A percentile compares a stretch with the other conserved stretches of the same genome.
Evolutionary conservation across 2,113 vertebrate species (phyloP).

Genomic region (Eulacestoma nigropectus): DNA sequence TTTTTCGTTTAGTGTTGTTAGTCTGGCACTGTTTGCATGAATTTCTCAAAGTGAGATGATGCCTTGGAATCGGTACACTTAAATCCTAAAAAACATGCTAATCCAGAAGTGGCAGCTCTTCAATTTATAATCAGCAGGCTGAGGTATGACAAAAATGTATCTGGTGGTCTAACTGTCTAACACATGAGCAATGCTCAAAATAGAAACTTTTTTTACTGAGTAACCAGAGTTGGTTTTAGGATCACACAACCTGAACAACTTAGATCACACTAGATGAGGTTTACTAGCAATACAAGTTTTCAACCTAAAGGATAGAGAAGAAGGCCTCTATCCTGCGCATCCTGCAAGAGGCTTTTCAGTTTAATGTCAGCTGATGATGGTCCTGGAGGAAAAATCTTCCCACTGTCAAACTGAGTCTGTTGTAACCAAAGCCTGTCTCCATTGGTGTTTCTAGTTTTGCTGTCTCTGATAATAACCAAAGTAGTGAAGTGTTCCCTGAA

Average conservation of each 20-base stretch:
- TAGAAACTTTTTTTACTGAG: neutral
- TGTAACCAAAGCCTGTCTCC: neutral
- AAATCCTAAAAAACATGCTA: neutral
- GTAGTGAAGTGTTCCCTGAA: neutral
- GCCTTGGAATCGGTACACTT: neutral
- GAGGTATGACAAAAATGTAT: neutral
- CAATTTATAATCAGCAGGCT: neutral
- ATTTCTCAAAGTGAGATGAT: conserved; percentile 1
- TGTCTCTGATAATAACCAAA: neutral
- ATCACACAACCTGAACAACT: neutral
- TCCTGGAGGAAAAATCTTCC: neutral
- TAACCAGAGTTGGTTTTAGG: neutral
- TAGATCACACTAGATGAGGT: neutral
- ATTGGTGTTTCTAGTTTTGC: neutral
- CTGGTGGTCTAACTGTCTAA: neutral
- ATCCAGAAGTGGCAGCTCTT: neutral
- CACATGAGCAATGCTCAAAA: neutral
- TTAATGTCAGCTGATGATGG: neutral
- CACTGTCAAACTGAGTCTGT: neutral
- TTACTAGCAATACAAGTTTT: neutral
- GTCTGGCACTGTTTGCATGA: neutral
- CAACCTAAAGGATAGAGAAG: neutral
- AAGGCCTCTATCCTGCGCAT: neutral
- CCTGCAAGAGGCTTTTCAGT: neutral
- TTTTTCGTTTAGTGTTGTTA: neutral